A percentile compares a stretch with the other conserved stretches of the same genome.
These are phyloP conservation scores for Mobula hypostoma DNA, from an alignment of 2,113 vertebrate genomes.

Conservation along the genomic window DNA sequence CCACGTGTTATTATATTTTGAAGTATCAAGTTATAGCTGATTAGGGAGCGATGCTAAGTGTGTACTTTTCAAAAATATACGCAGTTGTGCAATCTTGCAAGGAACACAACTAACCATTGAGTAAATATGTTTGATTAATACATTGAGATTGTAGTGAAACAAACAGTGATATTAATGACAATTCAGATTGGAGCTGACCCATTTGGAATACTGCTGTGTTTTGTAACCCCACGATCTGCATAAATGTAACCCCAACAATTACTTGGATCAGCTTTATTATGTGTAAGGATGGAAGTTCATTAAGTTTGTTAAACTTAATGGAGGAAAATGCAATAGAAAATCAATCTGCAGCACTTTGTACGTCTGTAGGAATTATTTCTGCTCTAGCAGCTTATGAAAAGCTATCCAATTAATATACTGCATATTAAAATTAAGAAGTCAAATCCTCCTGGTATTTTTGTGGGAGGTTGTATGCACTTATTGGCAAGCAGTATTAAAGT, in stretches of 20 bases:
- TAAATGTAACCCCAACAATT: background rate
- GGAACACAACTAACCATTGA: background rate
- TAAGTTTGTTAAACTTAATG: constrained; percentile 22
- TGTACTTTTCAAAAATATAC: background rate
- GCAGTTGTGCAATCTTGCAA: background rate
- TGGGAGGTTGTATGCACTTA: background rate
- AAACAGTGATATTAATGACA: constrained; percentile 15
- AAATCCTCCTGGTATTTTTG: background rate
- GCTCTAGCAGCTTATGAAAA: background rate
- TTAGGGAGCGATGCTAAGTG: background rate
- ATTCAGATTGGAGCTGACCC: constrained; percentile 1
- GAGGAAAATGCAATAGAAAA: background rate
- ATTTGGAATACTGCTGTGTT: background rate
- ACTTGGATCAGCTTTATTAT: background rate
- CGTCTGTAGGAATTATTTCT: constrained; percentile 8
- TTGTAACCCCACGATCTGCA: background rate
- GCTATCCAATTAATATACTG: background rate
- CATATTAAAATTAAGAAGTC: background rate
- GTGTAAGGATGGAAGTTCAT: background rate
- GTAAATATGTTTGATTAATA: background rate
- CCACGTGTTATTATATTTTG: background rate
- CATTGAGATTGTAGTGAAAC: background rate
- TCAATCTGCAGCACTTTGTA: background rate
- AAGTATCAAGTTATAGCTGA: background rate
- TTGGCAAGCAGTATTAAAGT: background rate